A percentile compares a stretch with the other conserved stretches of the same genome.
Conservation (phyloP, 2,797 vertebrate genomes). For the Sorex maritimensis region DNA sequence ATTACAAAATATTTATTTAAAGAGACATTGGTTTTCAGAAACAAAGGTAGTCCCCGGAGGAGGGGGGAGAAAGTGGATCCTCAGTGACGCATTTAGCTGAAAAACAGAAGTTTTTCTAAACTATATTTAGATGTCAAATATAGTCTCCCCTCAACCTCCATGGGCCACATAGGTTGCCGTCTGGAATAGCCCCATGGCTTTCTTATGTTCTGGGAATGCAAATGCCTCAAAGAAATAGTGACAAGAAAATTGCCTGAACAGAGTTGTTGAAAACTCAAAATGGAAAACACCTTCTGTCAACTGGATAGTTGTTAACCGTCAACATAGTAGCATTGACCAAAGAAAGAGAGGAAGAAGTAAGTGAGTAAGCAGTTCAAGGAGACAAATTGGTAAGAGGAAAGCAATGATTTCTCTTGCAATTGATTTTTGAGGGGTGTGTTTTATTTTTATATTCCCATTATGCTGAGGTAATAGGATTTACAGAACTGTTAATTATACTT, state of each 20-base stretch:
- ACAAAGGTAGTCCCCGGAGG: background rate
- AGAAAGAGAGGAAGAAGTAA: background rate
- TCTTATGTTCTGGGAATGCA: background rate
- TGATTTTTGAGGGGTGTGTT: background rate
- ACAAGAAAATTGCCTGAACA: slow-evolving; percentile 21
- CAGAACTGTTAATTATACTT: no score
- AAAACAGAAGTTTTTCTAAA: slow-evolving; percentile 8
- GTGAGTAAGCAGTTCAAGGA: background rate
- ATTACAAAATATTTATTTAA: slow-evolving; percentile 82
- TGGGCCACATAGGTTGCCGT: background rate
- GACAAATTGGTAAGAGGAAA: background rate
- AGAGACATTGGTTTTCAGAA: slow-evolving; percentile 46
- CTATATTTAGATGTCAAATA: background rate
- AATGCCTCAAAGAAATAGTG: background rate
- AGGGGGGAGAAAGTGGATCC: background rate
- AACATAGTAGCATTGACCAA: background rate
- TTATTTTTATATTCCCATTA: background rate
- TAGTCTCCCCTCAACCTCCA: background rate
- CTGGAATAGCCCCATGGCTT: background rate
- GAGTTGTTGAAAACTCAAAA: slow-evolving; percentile 9
- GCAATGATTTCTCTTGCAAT: slow-evolving; percentile 31
- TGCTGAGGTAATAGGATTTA: no score
- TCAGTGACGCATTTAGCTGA: background rate
- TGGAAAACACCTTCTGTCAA: background rate
- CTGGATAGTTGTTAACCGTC: background rate